Evolutionary conservation across 2,113 vertebrate species (phyloP), one percentile per base, ranked within the genome.

Genomic region (Macrotis lagotis): DNA sequence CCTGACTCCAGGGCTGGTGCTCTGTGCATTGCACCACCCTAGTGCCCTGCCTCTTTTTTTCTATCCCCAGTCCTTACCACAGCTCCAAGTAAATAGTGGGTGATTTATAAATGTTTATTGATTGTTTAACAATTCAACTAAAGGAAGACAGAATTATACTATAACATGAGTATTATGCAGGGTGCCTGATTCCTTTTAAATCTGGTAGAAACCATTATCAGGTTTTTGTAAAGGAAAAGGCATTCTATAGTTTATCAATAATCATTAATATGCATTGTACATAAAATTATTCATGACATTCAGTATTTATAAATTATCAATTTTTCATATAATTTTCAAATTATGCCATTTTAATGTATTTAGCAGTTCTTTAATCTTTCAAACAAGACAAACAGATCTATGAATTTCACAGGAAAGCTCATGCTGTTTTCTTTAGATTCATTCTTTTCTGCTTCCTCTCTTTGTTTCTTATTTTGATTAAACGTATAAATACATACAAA

Each of bases 191-290:
- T 96, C 48, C 11, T 44, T 83, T 11, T 50, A 91, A 28, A 50
- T 92, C 74, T 37, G 91, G 49, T 31, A 92, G n/a, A 93, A 92
- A 48, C 28, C 48, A 89, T 93, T n/a, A 91, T 26, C 37, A 90
- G 25, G 51, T 92, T 88, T 25, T 12, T 66, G 52, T 88, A 94
- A 50, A 51, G 83, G 55, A 95, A 51, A 92, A 96, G 91, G 59
- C 26, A 93, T 74, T 91, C 5, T 66, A 37, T 66, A 11, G 16
- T 14, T 66, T 66, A 37, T 83, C 10, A 94, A 19, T 95, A 74
- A 96, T 88, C 11, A 48, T 11, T 14, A 4, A 44, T 74, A 24
- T 88, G 25, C 31, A 91, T 88, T 83, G 8, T 44, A 74, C 0
- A 90, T 49, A 5, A 47, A 25, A 11, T 83, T 96, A 74, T 74